Conservation (phyloP, 2,797 vertebrate species). For the Psittacula derbiana region DNA sequence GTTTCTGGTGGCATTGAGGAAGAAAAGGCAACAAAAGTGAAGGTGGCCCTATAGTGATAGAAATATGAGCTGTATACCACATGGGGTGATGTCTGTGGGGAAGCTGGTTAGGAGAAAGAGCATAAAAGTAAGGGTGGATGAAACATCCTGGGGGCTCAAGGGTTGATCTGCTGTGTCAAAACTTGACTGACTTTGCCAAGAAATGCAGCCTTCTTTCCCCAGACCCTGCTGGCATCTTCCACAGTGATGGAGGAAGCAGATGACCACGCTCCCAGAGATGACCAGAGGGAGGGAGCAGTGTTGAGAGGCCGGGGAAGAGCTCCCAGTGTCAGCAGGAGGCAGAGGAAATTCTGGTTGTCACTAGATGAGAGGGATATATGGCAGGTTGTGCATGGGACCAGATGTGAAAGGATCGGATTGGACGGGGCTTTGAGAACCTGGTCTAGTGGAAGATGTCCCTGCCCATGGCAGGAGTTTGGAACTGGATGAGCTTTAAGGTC, state of each 20-base stretch:
- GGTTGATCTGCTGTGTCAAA: background rate
- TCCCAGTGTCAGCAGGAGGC: background rate
- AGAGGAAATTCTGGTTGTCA: background rate
- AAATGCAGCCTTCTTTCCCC: background rate
- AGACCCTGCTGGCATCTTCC: background rate
- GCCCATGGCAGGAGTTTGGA: background rate
- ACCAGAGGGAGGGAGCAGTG: background rate
- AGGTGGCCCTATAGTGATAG: background rate
- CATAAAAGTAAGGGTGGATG: background rate
- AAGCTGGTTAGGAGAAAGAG: background rate
- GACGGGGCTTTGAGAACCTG: background rate
- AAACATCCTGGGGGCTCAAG: background rate
- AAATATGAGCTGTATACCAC: background rate
- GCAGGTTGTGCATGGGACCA: background rate
- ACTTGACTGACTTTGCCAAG: background rate
- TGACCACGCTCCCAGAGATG: accelerated
- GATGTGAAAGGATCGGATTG: background rate
- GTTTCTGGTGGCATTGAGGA: background rate
- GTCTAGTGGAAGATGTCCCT: background rate
- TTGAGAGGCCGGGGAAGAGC: background rate
- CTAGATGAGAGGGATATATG: background rate
- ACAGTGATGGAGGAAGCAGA: background rate
- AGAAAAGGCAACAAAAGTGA: background rate
- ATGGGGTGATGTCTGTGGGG: background rate
- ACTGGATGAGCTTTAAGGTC: background rate